phyloP scores from a whole-genome alignment of 2,797 vertebrate species.

The Hybognathus amarus region DNA sequence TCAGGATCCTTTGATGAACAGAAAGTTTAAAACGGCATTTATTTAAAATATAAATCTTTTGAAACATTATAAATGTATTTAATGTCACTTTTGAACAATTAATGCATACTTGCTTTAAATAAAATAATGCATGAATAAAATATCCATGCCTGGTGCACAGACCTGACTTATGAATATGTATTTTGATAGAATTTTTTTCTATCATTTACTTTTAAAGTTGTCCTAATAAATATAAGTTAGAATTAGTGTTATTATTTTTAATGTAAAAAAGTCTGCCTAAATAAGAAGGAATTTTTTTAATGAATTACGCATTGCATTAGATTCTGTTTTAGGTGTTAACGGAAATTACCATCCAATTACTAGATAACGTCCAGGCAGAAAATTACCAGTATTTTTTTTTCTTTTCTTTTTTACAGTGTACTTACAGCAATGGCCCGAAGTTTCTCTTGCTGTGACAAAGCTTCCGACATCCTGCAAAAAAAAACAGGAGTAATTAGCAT shows the following conservation, averaged over 20 bases:
- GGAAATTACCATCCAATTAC: neutral
- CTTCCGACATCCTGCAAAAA: constrained; percentile 83
- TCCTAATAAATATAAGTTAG: neutral
- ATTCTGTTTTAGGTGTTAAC: no score
- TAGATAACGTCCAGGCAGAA: neutral
- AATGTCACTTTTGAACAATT: neutral
- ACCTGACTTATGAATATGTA: no score
- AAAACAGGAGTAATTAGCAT: constrained; percentile 3
- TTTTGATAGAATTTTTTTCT: no score
- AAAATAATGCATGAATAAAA: neutral
- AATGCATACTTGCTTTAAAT: neutral
- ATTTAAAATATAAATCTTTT: neutral
- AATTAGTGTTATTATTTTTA: constrained; percentile 1
- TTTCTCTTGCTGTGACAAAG: constrained; percentile 88
- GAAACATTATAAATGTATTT: neutral
- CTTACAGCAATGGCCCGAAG: constrained; percentile 95
- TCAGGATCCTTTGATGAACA: neutral
- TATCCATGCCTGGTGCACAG: no score
- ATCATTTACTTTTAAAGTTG: neutral
- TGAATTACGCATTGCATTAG: no score
- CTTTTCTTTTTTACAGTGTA: constrained; percentile 38
- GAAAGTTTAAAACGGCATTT: neutral
- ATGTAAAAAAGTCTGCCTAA: no score
- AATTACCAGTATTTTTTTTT: neutral
- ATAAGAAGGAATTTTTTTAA: no score